Evolutionary conservation across 2,888 invertebrate genomes (phyloP).

Genomic region (Lypha dubia): DNA sequence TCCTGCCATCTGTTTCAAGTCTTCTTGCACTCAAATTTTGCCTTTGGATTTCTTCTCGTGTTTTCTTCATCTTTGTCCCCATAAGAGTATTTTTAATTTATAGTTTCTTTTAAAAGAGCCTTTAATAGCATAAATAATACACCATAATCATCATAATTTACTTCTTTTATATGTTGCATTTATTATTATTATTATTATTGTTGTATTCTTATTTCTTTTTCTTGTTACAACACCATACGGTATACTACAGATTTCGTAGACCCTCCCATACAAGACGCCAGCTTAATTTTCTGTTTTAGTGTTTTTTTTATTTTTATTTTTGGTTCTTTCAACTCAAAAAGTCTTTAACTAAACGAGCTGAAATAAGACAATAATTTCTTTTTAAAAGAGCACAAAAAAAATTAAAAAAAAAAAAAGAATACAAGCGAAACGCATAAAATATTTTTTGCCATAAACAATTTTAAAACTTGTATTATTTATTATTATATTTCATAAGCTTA

Average conservation of each 20-base stretch:
- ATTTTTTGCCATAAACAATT: constrained; percentile 41
- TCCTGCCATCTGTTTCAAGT: too few species aligned
- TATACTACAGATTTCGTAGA: not conserved
- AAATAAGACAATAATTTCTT: constrained; percentile 50
- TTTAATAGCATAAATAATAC: constrained; percentile 74
- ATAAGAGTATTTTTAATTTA: constrained; percentile 65
- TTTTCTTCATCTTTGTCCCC: not conserved
- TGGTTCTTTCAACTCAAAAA: not conserved
- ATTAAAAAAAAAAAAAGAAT: constrained; percentile 1
- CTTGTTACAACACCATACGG: too few species aligned
- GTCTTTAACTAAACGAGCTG: constrained; percentile 38
- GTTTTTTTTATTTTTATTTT: not conserved
- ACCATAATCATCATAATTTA: constrained; percentile 75
- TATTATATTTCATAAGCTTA: not conserved
- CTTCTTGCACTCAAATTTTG: too few species aligned
- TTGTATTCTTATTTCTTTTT: not conserved
- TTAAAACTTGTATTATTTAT: constrained; percentile 33
- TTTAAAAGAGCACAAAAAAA: constrained; percentile 32
- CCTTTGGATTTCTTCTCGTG: constrained; percentile 6
- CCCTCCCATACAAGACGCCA: constrained; percentile 57
- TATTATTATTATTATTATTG: constrained; percentile 22
- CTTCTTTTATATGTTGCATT: constrained; percentile 67
- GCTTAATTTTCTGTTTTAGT: constrained; percentile 52
- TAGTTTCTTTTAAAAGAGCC: constrained; percentile 72
- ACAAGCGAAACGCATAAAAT: constrained; percentile 43